Evolutionary conservation across 2,888 invertebrate species (phyloP), one percentile per base, ranked within the genome.

Genomic region (Epinotia demarniana): DNA sequence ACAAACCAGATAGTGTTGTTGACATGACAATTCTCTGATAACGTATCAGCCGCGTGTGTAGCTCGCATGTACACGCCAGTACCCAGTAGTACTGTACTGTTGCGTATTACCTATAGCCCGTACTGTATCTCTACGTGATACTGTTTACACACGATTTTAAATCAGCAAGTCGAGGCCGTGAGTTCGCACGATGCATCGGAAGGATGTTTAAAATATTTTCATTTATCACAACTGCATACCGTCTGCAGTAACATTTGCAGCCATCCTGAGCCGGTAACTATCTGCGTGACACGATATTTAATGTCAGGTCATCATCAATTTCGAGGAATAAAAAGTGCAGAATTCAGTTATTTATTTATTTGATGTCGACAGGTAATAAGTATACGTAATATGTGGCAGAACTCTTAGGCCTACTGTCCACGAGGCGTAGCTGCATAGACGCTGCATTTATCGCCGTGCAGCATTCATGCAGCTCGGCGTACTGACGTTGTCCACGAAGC

Each of bases 11-110:
- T 91, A 92, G 85, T 85, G 82, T 80, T 91, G 89, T 92, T 91
- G 90, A 89, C 91, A 90, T 84, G 87, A 87, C 90, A 90, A 91
- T 91, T 87, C 84, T 81, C 82, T 85, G 93, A 92, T 92, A 92
- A 89, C 83, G 86, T 92, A 93, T 92, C 92, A 88, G 86, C 60
- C 58, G 66, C 43, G 49, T 49, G 53, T 13, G 23, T 57, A 72
- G 72, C 57, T 61, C 66, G 66, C 49, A 19, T 55, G 33, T 71
- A 61, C 57, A 39, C 70, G 43, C 61, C 64, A 71, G 71, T 53
- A 46, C 58, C 69, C 69, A 27, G 66, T 60, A 71, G 64, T 53
- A 60, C 23, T 55, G 46, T 27, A 27, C 39, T 72, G 66, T 55
- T 72, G 43, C 43, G 55, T 67, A 67, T 67, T 55, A 19, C 19